Base-by-base conservation (phyloP, 2,113 vertebrate genomes). In the Prolemur simus region DNA sequence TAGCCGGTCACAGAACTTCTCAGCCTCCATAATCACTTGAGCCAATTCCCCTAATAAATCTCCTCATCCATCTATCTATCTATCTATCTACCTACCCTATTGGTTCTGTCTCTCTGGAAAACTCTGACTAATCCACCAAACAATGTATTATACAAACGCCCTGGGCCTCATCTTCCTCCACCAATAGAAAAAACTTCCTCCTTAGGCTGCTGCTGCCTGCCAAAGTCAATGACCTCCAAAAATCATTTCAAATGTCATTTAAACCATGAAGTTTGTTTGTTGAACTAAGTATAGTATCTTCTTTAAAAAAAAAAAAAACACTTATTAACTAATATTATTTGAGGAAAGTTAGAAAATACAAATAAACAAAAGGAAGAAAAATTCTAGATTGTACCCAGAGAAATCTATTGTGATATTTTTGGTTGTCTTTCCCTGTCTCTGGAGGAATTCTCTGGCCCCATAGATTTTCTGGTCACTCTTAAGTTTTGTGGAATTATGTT, bases 331-430 rank as follows among this genome's bases (percentile, higher is more conserved):
- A 81, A 23, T 76, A 34, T 32, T 56, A 80, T 87, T 83, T 78
- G 89, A 82, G 68, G 82, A 94, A 93, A 74, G 58, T 74, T 49
- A 58, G 58, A 47, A 84, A 91, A 68, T 82, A 47, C 45, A 78
- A 56, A 71, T 87, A 89, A 94, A 21, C 49, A 42, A 89, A 82
- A 76, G 74, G 29, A 60, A 90, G 58, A 54, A 90, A 54, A 89
- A 27, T 8, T 45, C n/a, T 69, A 56, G 45, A 52, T 52, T 52
- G 49, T 21, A 66, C 29, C 23, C 34, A 23, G 29, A 85, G 39
- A 86, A 68, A 80, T 66, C 12, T 6, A 37, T 10, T 84, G 27
- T 77, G 52, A 90, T 34, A 18, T 74, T 90, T 73, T 87, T 95
- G 11, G 6, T 69, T 56, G 3, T 63, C 14, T 85, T 66, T 66